Percentiles rank a stretch among this genome's conserved stretches.
Conservation (phyloP, 30 jellyfish, hydroid and myxozoan genomes). For the Rhopilema esculentum region DNA sequence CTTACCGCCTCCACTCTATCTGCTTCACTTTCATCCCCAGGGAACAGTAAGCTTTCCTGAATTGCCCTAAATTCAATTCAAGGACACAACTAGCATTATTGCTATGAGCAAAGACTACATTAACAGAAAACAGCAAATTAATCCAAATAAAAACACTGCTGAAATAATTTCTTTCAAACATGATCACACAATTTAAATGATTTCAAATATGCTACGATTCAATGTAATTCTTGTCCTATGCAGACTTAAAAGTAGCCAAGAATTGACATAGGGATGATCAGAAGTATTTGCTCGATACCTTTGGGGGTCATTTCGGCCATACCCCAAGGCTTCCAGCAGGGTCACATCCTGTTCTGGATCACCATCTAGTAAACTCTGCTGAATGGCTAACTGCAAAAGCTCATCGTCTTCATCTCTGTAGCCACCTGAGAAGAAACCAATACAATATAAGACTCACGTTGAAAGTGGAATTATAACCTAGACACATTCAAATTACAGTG, state of each 20-base stretch:
- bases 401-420: constrained; percentile 96
- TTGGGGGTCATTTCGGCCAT: constrained; percentile 30
- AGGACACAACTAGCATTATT: neutral
- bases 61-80: constrained; percentile 70
- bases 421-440: constrained; percentile 52
- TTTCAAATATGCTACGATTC: too few relatives aligned
- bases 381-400: constrained; percentile 90
- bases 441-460: neutral
- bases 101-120: neutral
- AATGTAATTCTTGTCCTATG: too few relatives aligned
- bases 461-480: too few relatives aligned
- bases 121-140: neutral
- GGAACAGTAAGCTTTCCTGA: constrained; percentile 77
- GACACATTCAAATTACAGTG: too few relatives aligned
- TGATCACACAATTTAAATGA: too few relatives aligned
- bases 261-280: too few relatives aligned
- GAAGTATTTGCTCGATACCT: too few relatives aligned
- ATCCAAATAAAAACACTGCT: too few relatives aligned
- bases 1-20: constrained; percentile 6
- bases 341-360: constrained; percentile 73
- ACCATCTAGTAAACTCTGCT: constrained; percentile 83
- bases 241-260: too few relatives aligned
- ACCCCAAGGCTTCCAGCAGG: constrained; percentile 75
- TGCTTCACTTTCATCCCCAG: constrained; percentile 38
- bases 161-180: too few relatives aligned